Base-by-base conservation (phyloP, 2,888 invertebrate genomes). In the Erynnis tages region DNA sequence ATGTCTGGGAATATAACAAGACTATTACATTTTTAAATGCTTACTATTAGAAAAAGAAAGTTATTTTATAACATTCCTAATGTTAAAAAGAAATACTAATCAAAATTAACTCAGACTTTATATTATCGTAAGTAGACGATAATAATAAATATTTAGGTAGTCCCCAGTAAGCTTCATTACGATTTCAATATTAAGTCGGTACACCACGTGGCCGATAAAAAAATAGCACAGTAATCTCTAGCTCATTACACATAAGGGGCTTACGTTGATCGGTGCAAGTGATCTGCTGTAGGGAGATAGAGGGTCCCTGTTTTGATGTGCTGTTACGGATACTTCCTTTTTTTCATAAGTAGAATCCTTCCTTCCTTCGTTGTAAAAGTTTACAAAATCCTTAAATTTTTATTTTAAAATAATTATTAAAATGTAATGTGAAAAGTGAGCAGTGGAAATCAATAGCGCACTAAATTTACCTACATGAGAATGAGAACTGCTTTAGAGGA, bases 261-360 rank as follows among this genome's bases (percentile, higher is more conserved):
- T 66, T 53, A 58, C 60, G 64, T 69, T 74, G 72, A 75, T 73
- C 58, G 59, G 57, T 62, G 57, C 71, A 68, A 71, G 66, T 71
- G 69, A 70, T 73, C 71, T 63, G 58, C 55, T 53, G 55, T 49
- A 35, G 67, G 61, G 63, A 63, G 63, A 58, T 60, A 58, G 30
- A 47, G 40, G 43, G 48, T 59, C 65, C 66, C 70, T 41, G 32
- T 29, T 21, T 40, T 19, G 5, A n/a, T n/a, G 5, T 17, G 17
- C 17, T n/a, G n/a, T n/a, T n/a, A n/a, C n/a, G n/a, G n/a, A n/a
- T n/a, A n/a, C n/a, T n/a, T n/a, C n/a, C n/a, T n/a, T n/a, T n/a
- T n/a, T n/a, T n/a, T n/a, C n/a, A n/a, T n/a, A n/a, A n/a, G n/a
- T n/a, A n/a, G n/a, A n/a, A n/a, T n/a, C n/a, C n/a, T n/a, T n/a